Evolutionary conservation across 2,888 invertebrate species (phyloP), one percentile per base, ranked within the genome.

Genomic region (Athrips mouffetella): DNA sequence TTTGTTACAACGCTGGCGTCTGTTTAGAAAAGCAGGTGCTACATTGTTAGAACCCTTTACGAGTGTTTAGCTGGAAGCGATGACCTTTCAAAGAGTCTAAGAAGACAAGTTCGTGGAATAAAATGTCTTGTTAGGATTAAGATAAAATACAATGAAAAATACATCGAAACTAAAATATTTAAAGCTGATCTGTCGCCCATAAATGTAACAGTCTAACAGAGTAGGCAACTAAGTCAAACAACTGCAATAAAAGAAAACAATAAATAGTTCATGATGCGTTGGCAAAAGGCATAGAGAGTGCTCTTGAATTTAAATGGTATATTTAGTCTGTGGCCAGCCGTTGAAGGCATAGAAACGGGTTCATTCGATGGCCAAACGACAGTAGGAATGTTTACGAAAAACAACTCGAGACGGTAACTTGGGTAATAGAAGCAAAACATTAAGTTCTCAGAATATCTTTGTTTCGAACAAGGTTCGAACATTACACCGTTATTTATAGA

Each of bases 231-330:
- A 65, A 70, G 70, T 72, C 66, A 75, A 72, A 75, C 66, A 74
- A 73, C 61, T 55, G 55, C 68, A 50, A 71, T 74, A 73, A 74
- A 74, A 71, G 68, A 70, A 67, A 70, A 76, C 68, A 73, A 74
- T 78, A 77, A 77, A 82, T 80, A 73, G 71, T 68, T 73, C 73
- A 76, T 76, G 70, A 73, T 67, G 68, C 71, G 69, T 67, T 60
- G 59, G 70, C 66, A 71, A 68, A 73, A 72, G 72, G 70, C 66
- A 73, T 67, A 67, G 76, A 73, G 72, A 73, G 76, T 70, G 77
- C 70, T 78, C 70, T 81, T 84, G 84, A 85, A 84, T 85, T 79
- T 78, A 84, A 86, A 86, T 85, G 70, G 76, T 80, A 75, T 73
- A 77, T 83, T 84, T 81, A 81, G 76, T 78, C 74, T 76, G 73